phyloP scores from a whole-genome alignment of 2,113 vertebrate genomes.

The Alligator mississippiensis region DNA sequence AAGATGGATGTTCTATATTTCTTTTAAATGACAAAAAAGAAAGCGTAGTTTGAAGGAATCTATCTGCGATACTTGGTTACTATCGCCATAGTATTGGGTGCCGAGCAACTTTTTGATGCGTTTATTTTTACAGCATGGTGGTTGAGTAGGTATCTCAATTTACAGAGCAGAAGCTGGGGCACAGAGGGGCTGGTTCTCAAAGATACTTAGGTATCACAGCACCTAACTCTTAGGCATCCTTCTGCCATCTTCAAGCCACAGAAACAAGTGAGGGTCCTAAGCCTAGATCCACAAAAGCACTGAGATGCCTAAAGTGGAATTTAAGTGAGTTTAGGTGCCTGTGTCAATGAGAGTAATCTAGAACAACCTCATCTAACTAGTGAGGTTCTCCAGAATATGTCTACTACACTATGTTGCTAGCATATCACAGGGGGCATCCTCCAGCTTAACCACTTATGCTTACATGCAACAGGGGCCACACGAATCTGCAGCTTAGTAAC shows the following conservation, averaged over 20 bases:
- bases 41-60: neutral
- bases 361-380: too few relatives aligned
- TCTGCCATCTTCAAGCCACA: neutral
- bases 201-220: neutral
- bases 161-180: neutral
- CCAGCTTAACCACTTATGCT: too few relatives aligned
- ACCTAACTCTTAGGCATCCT: neutral
- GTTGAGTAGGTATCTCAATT: neutral
- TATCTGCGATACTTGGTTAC: neutral
- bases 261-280: too few relatives aligned
- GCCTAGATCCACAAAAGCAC: too few relatives aligned
- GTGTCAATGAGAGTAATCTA: too few relatives aligned
- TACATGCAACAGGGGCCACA: too few relatives aligned
- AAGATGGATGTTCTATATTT: conserved; percentile 27
- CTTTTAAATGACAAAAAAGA: conserved; percentile 24
- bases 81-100: rapidly evolving
- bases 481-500: too few relatives aligned
- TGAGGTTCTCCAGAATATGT: too few relatives aligned
- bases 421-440: too few relatives aligned
- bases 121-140: neutral
- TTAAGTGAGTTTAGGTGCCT: too few relatives aligned
- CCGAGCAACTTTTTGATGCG: neutral
- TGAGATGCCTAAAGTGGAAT: too few relatives aligned
- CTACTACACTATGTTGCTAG: too few relatives aligned
- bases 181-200: neutral